These are phyloP conservation scores for Zaprionus gabonicus DNA, from an alignment of 1,140 invertebrate genomes.

Conservation along the genomic window DNA sequence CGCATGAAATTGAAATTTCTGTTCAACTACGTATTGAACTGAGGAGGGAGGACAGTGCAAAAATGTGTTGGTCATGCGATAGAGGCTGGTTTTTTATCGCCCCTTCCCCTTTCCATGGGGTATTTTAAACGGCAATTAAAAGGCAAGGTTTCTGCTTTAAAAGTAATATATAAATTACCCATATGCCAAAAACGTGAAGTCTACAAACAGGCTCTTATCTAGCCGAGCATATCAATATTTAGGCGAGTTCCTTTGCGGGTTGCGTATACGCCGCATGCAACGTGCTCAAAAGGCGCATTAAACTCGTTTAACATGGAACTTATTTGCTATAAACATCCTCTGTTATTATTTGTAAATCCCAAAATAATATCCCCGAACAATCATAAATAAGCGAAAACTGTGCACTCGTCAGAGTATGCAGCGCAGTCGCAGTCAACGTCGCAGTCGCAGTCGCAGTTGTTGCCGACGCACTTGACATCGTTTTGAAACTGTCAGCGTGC, in stretches of 20 bases:
- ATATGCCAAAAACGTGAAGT: not conserved
- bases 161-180: constrained; percentile 36
- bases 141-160: constrained; percentile 47
- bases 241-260: constrained; percentile 17
- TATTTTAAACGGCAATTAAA: constrained; percentile 60
- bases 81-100: not conserved
- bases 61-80: constrained; percentile 9
- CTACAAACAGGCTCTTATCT: constrained; percentile 44
- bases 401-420: not conserved
- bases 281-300: constrained; percentile 48
- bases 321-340: constrained; percentile 73
- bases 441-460: not conserved
- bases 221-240: constrained; percentile 48
- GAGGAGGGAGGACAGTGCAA: constrained; percentile 18
- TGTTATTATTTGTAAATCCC: constrained; percentile 55
- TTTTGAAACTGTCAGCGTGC: constrained; percentile 72
- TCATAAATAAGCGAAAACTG: constrained; percentile 43
- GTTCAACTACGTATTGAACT: not conserved
- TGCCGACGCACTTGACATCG: constrained; percentile 69
- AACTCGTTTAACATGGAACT: constrained; percentile 39
- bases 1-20: constrained; percentile 46
- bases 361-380: constrained; percentile 28
- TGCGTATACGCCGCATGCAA: constrained; percentile 49
- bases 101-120: not conserved
- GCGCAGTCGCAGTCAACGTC: constrained; percentile 8